phyloP scores from a whole-genome alignment of 64 coral and sea anemone genomes.

The Acropora yongei region DNA sequence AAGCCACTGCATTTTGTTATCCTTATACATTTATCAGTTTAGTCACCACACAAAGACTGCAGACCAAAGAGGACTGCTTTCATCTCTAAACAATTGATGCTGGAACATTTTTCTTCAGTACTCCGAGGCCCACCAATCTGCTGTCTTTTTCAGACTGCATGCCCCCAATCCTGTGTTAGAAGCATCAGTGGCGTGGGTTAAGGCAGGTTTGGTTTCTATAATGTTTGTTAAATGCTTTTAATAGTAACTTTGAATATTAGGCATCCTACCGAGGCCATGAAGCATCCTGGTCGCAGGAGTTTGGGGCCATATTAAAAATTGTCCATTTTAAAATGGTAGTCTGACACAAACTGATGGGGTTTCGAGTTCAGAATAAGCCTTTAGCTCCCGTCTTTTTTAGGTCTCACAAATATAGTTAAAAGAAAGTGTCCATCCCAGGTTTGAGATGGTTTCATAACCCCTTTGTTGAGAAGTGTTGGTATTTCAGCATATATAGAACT shows the following conservation, averaged over 20 bases:
- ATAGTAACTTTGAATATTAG: neutral
- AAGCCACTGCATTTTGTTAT: neutral
- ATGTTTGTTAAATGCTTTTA: neutral
- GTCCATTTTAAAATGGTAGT: too few relatives aligned
- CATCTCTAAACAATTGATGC: neutral
- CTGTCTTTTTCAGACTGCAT: neutral
- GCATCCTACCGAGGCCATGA: too few relatives aligned
- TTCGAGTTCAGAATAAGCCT: too few relatives aligned
- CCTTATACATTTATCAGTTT: neutral
- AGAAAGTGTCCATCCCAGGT: too few relatives aligned
- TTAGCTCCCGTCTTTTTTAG: too few relatives aligned
- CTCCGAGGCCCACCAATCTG: neutral
- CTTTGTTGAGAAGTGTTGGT: neutral
- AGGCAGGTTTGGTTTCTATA: neutral
- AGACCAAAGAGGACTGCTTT: too few relatives aligned
- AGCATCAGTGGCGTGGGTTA: neutral
- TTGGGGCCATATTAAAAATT: too few relatives aligned
- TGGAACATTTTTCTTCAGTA: neutral
- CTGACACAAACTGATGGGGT: too few relatives aligned
- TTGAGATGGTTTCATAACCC: conserved; percentile 5
- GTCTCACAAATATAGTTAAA: too few relatives aligned
- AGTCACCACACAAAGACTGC: too few relatives aligned
- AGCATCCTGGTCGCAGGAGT: too few relatives aligned
- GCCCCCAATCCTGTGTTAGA: neutral
- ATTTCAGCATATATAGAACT: too few relatives aligned